phyloP scores from a whole-genome alignment of 2,888 invertebrate genomes.

The Drosophila koepferae region DNA sequence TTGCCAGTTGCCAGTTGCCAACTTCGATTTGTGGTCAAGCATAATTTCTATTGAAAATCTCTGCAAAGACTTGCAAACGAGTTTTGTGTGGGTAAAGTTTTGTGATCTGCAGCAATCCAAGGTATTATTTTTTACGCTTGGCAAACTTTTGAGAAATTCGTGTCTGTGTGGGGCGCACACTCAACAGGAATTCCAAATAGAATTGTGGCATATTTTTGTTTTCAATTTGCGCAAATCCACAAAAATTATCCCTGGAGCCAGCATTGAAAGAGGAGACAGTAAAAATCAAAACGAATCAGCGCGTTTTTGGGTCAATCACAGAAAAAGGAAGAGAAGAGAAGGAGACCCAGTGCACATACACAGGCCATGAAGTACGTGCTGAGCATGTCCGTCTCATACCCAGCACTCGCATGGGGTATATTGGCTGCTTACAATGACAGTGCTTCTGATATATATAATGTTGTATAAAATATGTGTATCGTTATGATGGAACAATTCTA shows the following conservation, averaged over 20 bases:
- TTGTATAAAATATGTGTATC: too few relatives aligned
- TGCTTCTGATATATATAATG: too few relatives aligned
- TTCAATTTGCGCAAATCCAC: conserved; percentile 59
- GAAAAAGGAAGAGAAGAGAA: conserved; percentile 13
- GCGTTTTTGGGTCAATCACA: conserved; percentile 76
- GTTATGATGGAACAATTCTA: too few relatives aligned
- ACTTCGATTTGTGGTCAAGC: conserved; percentile 10
- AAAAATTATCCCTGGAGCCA: conserved; percentile 23
- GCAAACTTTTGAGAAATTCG: neutral
- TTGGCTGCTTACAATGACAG: neutral
- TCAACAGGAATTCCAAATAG: conserved; percentile 36
- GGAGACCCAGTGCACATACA: conserved; percentile 21
- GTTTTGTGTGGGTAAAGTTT: conserved; percentile 20
- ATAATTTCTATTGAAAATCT: conserved; percentile 1
- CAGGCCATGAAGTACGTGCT: conserved; percentile 63
- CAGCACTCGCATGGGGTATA: neutral
- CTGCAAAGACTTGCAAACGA: neutral
- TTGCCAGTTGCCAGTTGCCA: too few relatives aligned
- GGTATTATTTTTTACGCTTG: conserved; percentile 18
- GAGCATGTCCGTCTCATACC: conserved; percentile 40
- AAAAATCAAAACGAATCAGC: conserved; percentile 77
- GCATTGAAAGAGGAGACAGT: conserved; percentile 21
- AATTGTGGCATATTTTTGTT: conserved; percentile 56
- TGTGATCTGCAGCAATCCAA: conserved; percentile 34
- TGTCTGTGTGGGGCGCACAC: neutral